Evolutionary conservation across 2,888 invertebrate genomes (phyloP).

Genomic region (Pseudococcus longispinus): DNA sequence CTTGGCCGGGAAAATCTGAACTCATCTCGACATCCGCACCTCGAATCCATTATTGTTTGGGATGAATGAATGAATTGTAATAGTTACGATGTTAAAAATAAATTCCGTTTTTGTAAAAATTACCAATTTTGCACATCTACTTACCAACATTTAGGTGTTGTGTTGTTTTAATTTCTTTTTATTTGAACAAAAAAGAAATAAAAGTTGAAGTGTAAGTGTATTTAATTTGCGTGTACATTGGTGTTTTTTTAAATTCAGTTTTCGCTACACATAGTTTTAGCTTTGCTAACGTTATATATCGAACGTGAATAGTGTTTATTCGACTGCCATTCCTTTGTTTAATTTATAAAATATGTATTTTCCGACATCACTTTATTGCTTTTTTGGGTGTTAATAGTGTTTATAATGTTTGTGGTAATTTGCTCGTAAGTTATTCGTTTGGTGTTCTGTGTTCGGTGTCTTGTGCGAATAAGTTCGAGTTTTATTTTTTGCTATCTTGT

Average conservation of each 20-base stretch:
- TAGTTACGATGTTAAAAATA: constrained; percentile 36
- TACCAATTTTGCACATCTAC: constrained; percentile 41
- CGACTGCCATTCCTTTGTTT: constrained; percentile 53
- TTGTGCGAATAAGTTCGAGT: constrained; percentile 30
- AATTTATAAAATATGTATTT: constrained; percentile 53
- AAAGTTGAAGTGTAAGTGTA: background rate
- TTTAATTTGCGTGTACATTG: constrained; percentile 27
- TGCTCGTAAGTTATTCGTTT: background rate
- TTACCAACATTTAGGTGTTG: constrained; percentile 46
- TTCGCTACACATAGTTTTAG: constrained; percentile 1
- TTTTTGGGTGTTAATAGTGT: constrained; percentile 33
- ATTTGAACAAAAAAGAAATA: constrained; percentile 23
- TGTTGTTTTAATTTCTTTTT: constrained; percentile 43
- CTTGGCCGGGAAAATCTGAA: background rate
- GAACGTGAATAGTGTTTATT: constrained; percentile 48
- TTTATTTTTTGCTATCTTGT: background rate
- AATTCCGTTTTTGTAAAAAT: constrained; percentile 52
- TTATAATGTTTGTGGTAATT: constrained; percentile 40
- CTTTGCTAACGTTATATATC: constrained; percentile 2
- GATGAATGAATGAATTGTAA: constrained; percentile 34
- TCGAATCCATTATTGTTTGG: background rate
- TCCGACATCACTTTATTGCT: constrained; percentile 38
- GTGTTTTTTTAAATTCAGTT: constrained; percentile 29
- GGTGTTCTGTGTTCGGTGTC: constrained; percentile 31
- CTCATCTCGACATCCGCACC: background rate